A percentile compares a stretch with the other conserved stretches of the same genome.
Conservation (phyloP, 2,888 invertebrate species). For the Dynastes tityus region DNA sequence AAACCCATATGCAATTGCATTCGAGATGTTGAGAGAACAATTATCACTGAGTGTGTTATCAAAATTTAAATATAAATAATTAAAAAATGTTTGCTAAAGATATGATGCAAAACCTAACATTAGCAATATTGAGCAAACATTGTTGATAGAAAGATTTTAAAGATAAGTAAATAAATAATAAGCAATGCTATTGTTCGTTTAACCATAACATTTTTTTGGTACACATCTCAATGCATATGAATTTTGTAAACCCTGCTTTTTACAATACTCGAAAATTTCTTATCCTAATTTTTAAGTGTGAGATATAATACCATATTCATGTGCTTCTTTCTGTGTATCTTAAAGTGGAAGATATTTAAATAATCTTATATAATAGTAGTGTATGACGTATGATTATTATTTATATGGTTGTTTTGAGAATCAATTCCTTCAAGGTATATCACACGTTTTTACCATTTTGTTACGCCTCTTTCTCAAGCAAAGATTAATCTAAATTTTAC, state of each 20-base stretch:
- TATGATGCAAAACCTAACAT: too few relatives aligned
- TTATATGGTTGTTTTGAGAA: neutral
- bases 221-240: neutral
- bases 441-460: constrained; percentile 16
- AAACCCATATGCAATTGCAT: neutral
- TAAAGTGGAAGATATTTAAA: constrained; percentile 36
- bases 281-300: constrained; percentile 17
- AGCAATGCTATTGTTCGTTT: too few relatives aligned
- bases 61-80: too few relatives aligned
- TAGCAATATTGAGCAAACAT: too few relatives aligned
- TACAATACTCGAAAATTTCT: neutral
- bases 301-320: constrained; percentile 17
- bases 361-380: constrained; percentile 21
- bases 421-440: constrained; percentile 38
- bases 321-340: constrained; percentile 20
- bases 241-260: constrained; percentile 19
- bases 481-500: neutral
- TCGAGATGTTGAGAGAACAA: too few relatives aligned
- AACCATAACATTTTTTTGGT: neutral
- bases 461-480: neutral
- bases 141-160: too few relatives aligned
- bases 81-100: too few relatives aligned
- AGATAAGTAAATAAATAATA: too few relatives aligned
- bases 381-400: constrained; percentile 21
- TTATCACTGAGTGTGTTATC: too few relatives aligned